These are phyloP conservation scores for Margaritifera margaritifera DNA, from an alignment of 2,888 invertebrate genomes.

Conservation along the genomic window DNA sequence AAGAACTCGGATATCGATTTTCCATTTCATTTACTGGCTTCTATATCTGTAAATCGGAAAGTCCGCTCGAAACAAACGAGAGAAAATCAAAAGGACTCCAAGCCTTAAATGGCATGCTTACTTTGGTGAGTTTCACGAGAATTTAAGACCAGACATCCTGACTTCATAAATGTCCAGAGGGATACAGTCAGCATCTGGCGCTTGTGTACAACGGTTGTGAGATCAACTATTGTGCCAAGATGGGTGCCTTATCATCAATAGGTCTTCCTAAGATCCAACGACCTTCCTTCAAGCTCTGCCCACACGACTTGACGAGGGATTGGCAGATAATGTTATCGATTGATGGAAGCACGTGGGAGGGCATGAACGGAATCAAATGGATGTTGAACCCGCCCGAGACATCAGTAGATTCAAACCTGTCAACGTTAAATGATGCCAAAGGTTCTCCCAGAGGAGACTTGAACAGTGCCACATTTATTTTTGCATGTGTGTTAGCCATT, in stretches of 20 bases:
- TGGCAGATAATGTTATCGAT: not conserved
- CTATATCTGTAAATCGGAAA: constrained; percentile 43
- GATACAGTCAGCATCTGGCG: constrained; percentile 51
- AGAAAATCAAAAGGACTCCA: not conserved
- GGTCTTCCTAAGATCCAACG: not conserved
- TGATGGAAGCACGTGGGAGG: not conserved
- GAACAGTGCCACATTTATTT: no score
- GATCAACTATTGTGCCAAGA: constrained; percentile 44
- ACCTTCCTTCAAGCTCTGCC: constrained; percentile 4
- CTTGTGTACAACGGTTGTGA: constrained; percentile 45
- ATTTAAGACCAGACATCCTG: constrained; percentile 11
- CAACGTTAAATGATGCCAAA: no score
- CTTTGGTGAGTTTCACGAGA: constrained; percentile 8
- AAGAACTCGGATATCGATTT: constrained; percentile 28
- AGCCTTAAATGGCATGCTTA: not conserved
- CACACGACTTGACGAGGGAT: not conserved
- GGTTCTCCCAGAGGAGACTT: no score
- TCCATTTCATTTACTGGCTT: constrained; percentile 55
- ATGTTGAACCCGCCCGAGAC: no score
- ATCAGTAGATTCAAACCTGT: no score
- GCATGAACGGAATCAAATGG: not conserved
- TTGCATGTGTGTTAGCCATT: no score
- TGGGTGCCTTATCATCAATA: not conserved
- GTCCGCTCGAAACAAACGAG: constrained; percentile 23
- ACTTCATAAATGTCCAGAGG: constrained; percentile 43